Evolutionary conservation across 2,797 vertebrate genomes (phyloP), one percentile per base, ranked within the genome.

Genomic region (Tamandua tetradactyla): DNA sequence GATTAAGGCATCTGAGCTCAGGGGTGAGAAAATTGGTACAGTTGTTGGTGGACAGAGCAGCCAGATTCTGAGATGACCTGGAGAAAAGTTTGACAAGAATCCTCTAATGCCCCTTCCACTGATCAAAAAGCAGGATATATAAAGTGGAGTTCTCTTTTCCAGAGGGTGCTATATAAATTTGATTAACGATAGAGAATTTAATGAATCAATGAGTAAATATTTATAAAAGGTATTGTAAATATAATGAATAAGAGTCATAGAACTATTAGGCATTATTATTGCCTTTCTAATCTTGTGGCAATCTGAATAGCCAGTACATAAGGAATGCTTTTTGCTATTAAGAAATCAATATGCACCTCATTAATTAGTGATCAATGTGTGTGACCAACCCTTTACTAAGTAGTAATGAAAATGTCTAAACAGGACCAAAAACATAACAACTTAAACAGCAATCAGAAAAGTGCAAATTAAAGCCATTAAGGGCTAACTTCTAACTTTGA

Each of bases 341-440:
- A 62, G 66, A 76, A 76, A 80, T 74, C 15, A 75, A 35, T 83
- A 32, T 87, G 3, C 32, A 66, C 30, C 11, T 52, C 59, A 32
- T 9, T 91, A 32, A 69, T 61, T 75, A 88, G 64, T 69, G 82
- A n/a, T 61, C 6, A 40, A 25, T 35, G 0, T 72, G 20, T 74
- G 42, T 81, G 40, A 66, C 52, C 44, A 57, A 4, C 30, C 35
- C 83, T 85, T 93, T 83, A 47, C 44, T 59, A 61, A 64, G 30
- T 30, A 80, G n/a, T 59, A 71, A 71, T 61, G 18, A 61, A 72
- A 42, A 69, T 74, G 7, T 78, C 82, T 90, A 94, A 87, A 74
- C 3, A 87, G 87, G 32, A 79, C 37, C 32, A 79, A 61, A 96
- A 84, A 57, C 18, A 57, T 5, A 71, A 23, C 30, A 84, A 55